Evolutionary conservation across 1,140 invertebrate species (phyloP).

Genomic region (Neodiprion pinetum): DNA sequence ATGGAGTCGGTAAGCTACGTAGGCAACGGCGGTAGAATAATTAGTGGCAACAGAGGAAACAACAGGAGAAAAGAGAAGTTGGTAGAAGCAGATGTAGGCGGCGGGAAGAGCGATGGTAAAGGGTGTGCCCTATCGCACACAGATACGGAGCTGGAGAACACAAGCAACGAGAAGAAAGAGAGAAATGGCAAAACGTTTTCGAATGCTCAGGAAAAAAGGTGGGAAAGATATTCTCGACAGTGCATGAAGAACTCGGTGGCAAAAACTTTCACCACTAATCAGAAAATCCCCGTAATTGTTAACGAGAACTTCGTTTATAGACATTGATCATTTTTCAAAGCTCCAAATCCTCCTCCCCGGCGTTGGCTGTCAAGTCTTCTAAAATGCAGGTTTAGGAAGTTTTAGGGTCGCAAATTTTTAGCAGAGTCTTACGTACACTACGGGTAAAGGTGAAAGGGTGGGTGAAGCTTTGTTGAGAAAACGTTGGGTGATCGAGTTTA

Average conservation of each 20-base stretch:
- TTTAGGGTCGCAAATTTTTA: too few species aligned
- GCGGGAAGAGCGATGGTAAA: background rate
- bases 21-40: conserved; percentile 43
- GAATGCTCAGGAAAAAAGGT: background rate
- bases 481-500: too few species aligned
- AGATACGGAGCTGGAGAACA: conserved; percentile 23
- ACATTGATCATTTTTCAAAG: too few species aligned
- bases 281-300: too few species aligned
- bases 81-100: conserved; percentile 19
- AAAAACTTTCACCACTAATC: background rate
- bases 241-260: background rate
- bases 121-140: conserved; percentile 28
- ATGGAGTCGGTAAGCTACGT: conserved; percentile 37
- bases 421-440: too few species aligned
- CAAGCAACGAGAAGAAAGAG: background rate
- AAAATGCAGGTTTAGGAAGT: too few species aligned
- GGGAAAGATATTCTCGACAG: background rate
- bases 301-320: too few species aligned
- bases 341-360: too few species aligned
- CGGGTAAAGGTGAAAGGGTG: too few species aligned
- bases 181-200: background rate
- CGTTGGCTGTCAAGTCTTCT: too few species aligned
- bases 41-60: conserved; percentile 4
- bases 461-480: too few species aligned
- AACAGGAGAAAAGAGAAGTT: background rate